phyloP scores from a whole-genome alignment of 2,113 vertebrate genomes.

The Boulengeromyrus knoepffleri region DNA sequence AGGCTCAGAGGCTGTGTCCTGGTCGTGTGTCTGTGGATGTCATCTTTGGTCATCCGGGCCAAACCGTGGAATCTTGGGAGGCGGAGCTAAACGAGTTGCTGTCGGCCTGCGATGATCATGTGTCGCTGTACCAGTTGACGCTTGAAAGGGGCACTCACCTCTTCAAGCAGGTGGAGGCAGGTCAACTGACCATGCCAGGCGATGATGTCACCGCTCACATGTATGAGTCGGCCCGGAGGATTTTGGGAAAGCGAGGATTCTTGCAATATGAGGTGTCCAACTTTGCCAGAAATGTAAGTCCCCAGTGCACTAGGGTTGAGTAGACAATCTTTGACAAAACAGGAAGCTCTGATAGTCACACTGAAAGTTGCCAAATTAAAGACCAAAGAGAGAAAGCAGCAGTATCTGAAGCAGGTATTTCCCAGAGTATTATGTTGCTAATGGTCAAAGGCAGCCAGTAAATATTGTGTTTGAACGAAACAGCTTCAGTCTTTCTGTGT shows the following conservation, averaged over 20 bases:
- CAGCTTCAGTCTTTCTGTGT: not conserved
- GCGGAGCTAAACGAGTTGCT: constrained; percentile 58
- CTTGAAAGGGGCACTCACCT: constrained; percentile 78
- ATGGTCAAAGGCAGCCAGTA: not conserved
- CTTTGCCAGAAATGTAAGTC: constrained; percentile 78
- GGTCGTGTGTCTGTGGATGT: constrained; percentile 78
- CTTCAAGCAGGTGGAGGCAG: constrained; percentile 62
- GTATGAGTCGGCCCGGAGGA: constrained; percentile 65
- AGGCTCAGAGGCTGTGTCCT: constrained; percentile 63
- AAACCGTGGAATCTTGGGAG: constrained; percentile 65
- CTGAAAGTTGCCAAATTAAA: not conserved
- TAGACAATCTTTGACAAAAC: not conserved
- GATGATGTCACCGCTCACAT: constrained; percentile 71
- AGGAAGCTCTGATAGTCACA: not conserved
- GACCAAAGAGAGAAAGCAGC: not conserved
- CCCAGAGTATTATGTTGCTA: not conserved
- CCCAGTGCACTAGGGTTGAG: not conserved
- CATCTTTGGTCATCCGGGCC: constrained; percentile 79
- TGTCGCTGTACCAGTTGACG: constrained; percentile 90
- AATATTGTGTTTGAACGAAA: not conserved
- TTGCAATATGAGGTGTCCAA: constrained; percentile 91
- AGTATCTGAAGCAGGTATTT: not conserved
- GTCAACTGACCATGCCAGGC: constrained; percentile 44
- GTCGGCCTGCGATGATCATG: constrained; percentile 69
- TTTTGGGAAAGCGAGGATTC: constrained; percentile 62